A percentile compares a stretch with the other conserved stretches of the same genome.
These are phyloP conservation scores for Drosophila parvula DNA, from an alignment of 1,140 invertebrate species.

Conservation along the genomic window DNA sequence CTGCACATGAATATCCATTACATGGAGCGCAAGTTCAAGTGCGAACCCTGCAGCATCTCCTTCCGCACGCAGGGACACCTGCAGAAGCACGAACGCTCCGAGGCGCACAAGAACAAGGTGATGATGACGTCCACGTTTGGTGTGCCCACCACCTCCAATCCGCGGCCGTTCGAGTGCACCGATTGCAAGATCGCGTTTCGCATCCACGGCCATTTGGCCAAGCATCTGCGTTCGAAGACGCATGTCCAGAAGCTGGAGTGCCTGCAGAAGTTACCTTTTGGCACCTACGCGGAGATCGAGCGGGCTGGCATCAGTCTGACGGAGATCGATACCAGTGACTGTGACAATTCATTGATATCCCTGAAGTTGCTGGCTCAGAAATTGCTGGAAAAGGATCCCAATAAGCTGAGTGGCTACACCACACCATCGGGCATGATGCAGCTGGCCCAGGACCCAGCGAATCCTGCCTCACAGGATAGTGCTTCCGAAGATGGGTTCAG, in stretches of 20 bases:
- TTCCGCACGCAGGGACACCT: constrained; percentile 96
- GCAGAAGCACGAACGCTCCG: constrained; percentile 95
- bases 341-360: constrained; percentile 95
- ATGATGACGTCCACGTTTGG: constrained; percentile 94
- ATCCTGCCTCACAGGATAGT: constrained; percentile 72
- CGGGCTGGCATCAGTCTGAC: constrained; percentile 94
- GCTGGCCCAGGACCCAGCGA: constrained; percentile 38
- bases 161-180: constrained; percentile 96
- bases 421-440: constrained; percentile 76
- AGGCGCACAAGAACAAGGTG: constrained; percentile 95
- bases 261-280: constrained; percentile 95
- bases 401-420: constrained; percentile 75
- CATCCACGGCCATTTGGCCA: constrained; percentile 97
- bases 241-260: constrained; percentile 98
- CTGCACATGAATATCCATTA: constrained; percentile 98
- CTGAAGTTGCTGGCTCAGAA: constrained; percentile 91
- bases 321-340: constrained; percentile 97
- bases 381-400: constrained; percentile 93
- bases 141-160: constrained; percentile 93
- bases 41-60: constrained; percentile 95
- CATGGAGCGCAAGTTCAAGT: constrained; percentile 95
- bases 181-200: constrained; percentile 98
- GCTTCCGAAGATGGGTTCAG: constrained; percentile 80
- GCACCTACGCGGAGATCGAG: constrained; percentile 98
- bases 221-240: constrained; percentile 98